These are phyloP conservation scores for Reinhardtius hippoglossoides DNA, from an alignment of 2,113 vertebrate genomes.

Conservation along the genomic window DNA sequence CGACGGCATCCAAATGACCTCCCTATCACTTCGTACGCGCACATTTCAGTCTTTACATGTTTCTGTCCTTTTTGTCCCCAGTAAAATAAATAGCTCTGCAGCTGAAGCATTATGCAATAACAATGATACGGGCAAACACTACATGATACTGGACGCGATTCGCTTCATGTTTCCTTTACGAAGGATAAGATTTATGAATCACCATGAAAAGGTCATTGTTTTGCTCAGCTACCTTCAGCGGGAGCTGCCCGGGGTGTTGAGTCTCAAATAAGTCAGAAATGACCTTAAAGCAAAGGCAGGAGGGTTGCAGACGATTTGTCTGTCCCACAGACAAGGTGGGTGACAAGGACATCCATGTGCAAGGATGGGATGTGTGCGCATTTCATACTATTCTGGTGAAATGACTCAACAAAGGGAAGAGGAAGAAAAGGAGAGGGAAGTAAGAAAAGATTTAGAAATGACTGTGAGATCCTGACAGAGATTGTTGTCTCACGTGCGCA, in stretches of 20 bases:
- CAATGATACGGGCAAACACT: constrained; percentile 51
- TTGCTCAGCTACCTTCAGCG: constrained; percentile 76
- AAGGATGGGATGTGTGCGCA: constrained; percentile 1
- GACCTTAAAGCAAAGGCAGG: constrained; percentile 76
- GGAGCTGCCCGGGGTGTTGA: constrained; percentile 70
- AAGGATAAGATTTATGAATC: constrained; percentile 75
- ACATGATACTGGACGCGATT: constrained; percentile 64
- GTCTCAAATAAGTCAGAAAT: constrained; percentile 73
- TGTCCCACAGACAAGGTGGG: constrained; percentile 57
- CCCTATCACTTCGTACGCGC: constrained; percentile 1
- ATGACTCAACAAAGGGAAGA: constrained; percentile 24
- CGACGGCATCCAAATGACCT: constrained; percentile 14
- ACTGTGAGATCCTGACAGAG: constrained; percentile 27
- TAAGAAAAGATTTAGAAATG: constrained; percentile 35
- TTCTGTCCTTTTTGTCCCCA: constrained; percentile 62
- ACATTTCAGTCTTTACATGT: constrained; percentile 45
- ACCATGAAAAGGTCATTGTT: constrained; percentile 80
- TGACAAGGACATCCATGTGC: constrained; percentile 42
- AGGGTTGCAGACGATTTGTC: constrained; percentile 49
- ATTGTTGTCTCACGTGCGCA: constrained; percentile 28
- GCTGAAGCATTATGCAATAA: constrained; percentile 59
- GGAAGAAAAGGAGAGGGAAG: not conserved
- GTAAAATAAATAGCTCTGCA: constrained; percentile 60
- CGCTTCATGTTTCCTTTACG: constrained; percentile 54
- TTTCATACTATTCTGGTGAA: constrained; percentile 25